Base-by-base conservation (phyloP, 2,113 vertebrate species). In the Platycercus adscitus region DNA sequence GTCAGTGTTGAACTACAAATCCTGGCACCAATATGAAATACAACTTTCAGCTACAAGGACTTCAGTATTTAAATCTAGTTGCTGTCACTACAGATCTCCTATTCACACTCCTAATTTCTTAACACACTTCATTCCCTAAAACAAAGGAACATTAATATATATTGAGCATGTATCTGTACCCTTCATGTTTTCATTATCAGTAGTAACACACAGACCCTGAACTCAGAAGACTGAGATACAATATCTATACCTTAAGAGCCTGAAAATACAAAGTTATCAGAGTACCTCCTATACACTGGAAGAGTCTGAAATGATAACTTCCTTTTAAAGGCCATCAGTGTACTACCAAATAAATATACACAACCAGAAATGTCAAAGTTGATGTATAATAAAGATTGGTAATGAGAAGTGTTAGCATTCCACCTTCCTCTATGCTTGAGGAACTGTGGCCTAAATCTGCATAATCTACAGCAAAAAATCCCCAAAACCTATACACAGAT, bases 1-100 rank as follows among this genome's bases (percentile, higher is more conserved):
- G 21, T 58, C n/a, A 56, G 2, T 2, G 7, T 0, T 79, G 33
- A 79, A 5, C n/a, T 29, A 18, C 1, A 78, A 70, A 7, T 35
- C 29, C 3, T 23, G 50, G 21, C 3, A 75, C 9, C 43, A 63
- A 29, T 0, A 41, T 8, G 18, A 81, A n/a, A 71, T 21, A 6
- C 7, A 19, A n/a, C 6, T 28, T 68, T 85, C 55, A 70, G 52
- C 37, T 49, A 13, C 0, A 8, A 28, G 6, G 19, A 16, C 17
- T 89, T 60, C 13, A 55, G 3, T 13, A 35, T 19, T 55, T 60
- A 6, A 49, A 35, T 50, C 50, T 41, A 5, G 41, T 63, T 46
- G 35, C 35, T 79, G 68, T 5, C 56, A 50, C 19, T 25, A 31
- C 11, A 16, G 41, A 9, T 11, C 7, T 87, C 37, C 33, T 3